A percentile compares a stretch with the other conserved stretches of the same genome.
phyloP scores from a whole-genome alignment of 92 coral and sea anemone genomes.

The Parazoanthus darwini region DNA sequence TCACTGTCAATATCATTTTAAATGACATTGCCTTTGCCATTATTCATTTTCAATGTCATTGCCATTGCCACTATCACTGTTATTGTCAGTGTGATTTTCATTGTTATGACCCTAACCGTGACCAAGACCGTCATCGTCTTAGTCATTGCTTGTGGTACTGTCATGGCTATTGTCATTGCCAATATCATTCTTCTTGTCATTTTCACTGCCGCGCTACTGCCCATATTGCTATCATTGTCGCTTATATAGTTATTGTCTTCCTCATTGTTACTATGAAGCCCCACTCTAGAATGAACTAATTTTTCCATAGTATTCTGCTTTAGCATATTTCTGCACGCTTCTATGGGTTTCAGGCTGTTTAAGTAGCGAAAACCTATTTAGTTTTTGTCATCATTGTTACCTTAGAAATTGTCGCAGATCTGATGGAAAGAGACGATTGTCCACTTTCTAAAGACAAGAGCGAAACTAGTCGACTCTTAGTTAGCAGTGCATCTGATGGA shows the following conservation, averaged over 20 bases:
- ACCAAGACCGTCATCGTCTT: not conserved
- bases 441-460: conserved; percentile 16
- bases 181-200: not conserved
- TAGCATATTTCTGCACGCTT: too few relatives aligned
- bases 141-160: not conserved
- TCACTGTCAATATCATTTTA: not conserved
- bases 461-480: conserved; percentile 4
- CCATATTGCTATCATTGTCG: not conserved
- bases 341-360: too few relatives aligned
- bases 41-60: not conserved
- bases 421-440: conserved; percentile 16
- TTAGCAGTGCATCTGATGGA: conserved; percentile 20
- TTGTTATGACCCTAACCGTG: not conserved
- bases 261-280: too few relatives aligned
- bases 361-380: too few relatives aligned
- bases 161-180: not conserved
- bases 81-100: not conserved
- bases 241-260: too few relatives aligned
- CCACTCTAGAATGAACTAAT: too few relatives aligned
- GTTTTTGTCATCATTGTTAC: not conserved
- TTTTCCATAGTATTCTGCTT: too few relatives aligned
- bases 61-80: not conserved
- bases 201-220: not conserved
- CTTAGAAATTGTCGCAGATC: conserved; percentile 5
- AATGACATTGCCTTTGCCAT: not conserved